Evolutionary conservation across 2,888 invertebrate species (phyloP).

Genomic region (Amphipoea lucens): DNA sequence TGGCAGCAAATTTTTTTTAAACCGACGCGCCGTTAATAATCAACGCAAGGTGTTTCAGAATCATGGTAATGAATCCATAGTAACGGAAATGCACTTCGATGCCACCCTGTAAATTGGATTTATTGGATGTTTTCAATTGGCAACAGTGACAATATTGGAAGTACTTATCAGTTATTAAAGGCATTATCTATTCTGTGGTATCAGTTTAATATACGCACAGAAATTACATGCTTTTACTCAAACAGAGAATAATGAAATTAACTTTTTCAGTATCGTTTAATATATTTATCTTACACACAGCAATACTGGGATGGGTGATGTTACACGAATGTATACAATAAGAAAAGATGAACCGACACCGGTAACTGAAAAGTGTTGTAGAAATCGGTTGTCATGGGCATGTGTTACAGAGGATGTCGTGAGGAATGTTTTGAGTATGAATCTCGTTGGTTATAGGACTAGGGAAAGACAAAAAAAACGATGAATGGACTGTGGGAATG

Average conservation of each 20-base stretch:
- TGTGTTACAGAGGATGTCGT: neutral
- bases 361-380: neutral
- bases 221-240: neutral
- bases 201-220: neutral
- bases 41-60: no score
- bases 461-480: neutral
- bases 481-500: neutral
- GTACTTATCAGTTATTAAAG: neutral
- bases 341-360: no score
- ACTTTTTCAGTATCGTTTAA: neutral
- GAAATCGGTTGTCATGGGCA: neutral
- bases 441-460: neutral
- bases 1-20: no score
- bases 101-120: neutral
- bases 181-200: neutral
- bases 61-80: neutral
- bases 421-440: neutral
- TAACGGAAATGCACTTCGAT: neutral
- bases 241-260: neutral
- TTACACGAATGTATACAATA: neutral
- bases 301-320: neutral
- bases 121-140: slow-evolving; percentile 4
- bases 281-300: neutral
- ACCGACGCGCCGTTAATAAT: no score
- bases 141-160: slow-evolving; percentile 2